A percentile compares a stretch with the other conserved stretches of the same genome.
Conservation (phyloP, 2,888 invertebrate species). For the Axea sp. region DNA sequence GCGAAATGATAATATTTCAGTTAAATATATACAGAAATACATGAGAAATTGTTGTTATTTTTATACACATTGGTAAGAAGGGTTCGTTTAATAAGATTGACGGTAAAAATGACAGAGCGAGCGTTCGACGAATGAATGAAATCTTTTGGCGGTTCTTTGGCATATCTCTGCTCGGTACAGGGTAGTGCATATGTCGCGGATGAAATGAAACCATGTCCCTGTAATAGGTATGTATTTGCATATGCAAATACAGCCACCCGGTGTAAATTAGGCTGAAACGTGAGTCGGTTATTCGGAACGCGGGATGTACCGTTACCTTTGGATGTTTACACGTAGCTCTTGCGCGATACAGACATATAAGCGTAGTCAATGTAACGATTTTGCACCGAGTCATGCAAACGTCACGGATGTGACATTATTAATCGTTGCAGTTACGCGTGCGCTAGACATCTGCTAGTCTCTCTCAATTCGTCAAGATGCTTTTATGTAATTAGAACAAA, state of each 20-base stretch:
- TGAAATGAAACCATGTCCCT: constrained; percentile 36
- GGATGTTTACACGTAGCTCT: constrained; percentile 44
- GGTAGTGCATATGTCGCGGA: constrained; percentile 48
- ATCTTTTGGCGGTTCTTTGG: constrained; percentile 30
- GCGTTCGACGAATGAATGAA: too few relatives aligned
- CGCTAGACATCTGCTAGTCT: constrained; percentile 20
- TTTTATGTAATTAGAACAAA: constrained; percentile 14
- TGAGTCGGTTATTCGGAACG: constrained; percentile 39
- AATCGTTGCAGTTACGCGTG: constrained; percentile 52
- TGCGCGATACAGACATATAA: constrained; percentile 15
- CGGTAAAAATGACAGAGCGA: too few relatives aligned
- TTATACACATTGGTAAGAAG: too few relatives aligned
- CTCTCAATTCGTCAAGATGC: constrained; percentile 15
- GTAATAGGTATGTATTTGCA: constrained; percentile 56
- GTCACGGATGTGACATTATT: constrained; percentile 43
- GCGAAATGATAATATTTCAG: too few relatives aligned
- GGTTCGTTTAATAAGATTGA: too few relatives aligned
- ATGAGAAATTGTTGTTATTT: too few relatives aligned
- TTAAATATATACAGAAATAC: too few relatives aligned
- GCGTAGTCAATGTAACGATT: constrained; percentile 30
- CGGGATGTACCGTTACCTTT: constrained; percentile 33
- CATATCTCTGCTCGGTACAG: constrained; percentile 22
- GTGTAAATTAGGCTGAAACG: constrained; percentile 57
- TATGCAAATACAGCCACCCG: constrained; percentile 57
- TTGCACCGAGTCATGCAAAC: constrained; percentile 34